These are phyloP conservation scores for Odontamblyopus rebecca DNA, from an alignment of 2,797 vertebrate genomes.

Conservation along the genomic window DNA sequence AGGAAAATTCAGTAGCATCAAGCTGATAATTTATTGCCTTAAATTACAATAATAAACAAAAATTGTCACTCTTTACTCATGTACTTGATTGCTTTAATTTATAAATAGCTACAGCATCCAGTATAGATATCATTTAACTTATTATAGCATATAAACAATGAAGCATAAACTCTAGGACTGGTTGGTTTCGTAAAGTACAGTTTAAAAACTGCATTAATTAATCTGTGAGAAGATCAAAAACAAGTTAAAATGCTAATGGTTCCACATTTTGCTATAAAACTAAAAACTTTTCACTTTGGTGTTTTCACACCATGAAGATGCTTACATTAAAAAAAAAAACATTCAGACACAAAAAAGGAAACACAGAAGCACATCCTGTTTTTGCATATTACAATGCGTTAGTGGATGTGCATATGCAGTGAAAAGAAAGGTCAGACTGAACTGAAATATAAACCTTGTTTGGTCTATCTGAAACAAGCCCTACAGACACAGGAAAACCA, in stretches of 20 bases:
- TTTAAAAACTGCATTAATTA: too few relatives aligned
- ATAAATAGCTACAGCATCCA: neutral
- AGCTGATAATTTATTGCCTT: neutral
- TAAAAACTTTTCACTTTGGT: too few relatives aligned
- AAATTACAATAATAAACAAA: neutral
- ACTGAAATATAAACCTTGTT: neutral
- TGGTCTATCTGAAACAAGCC: neutral
- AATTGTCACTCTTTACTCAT: neutral
- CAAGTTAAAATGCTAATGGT: too few relatives aligned
- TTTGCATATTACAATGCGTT: neutral
- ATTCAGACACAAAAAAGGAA: too few relatives aligned
- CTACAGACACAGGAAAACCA: slow-evolving; percentile 7
- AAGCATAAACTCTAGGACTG: too few relatives aligned
- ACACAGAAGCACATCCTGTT: slow-evolving; percentile 6
- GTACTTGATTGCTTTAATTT: neutral
- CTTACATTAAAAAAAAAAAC: too few relatives aligned
- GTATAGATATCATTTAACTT: too few relatives aligned
- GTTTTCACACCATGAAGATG: too few relatives aligned
- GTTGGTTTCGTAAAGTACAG: too few relatives aligned
- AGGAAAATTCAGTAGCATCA: slow-evolving; percentile 3
- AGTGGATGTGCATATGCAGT: neutral
- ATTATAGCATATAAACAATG: too few relatives aligned
- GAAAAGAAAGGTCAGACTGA: neutral
- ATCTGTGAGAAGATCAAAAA: too few relatives aligned
- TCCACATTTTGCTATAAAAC: too few relatives aligned